A percentile compares a stretch with the other conserved stretches of the same genome.
phyloP scores from a whole-genome alignment of 2,113 vertebrate genomes.

The Tachysurus fulvidraco region DNA sequence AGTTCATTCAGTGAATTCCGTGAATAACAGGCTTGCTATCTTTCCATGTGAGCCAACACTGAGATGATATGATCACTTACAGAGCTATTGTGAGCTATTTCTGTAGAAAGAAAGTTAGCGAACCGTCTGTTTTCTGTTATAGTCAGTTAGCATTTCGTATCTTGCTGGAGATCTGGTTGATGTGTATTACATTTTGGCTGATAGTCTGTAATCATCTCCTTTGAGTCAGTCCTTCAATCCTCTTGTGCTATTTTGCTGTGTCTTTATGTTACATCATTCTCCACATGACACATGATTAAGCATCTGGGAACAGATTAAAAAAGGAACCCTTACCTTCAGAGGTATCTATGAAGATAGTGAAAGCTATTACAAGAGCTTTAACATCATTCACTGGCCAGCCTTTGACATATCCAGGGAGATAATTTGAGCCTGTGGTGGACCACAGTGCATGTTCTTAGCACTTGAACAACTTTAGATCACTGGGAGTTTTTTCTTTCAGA shows the following conservation, averaged over 20 bases:
- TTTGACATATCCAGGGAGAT: slow-evolving; percentile 53
- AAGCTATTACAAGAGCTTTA: neutral
- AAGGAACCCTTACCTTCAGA: slow-evolving; percentile 62
- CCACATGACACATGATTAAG: slow-evolving; percentile 71
- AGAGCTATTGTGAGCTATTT: slow-evolving; percentile 54
- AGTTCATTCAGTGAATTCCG: neutral
- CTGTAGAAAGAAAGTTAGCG: slow-evolving; percentile 61
- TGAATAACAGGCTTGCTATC: slow-evolving; percentile 37
- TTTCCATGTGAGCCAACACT: slow-evolving; percentile 59
- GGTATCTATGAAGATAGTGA: neutral
- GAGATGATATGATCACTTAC: slow-evolving; percentile 66
- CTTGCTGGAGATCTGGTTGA: slow-evolving; percentile 71
- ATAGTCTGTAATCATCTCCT: slow-evolving; percentile 76
- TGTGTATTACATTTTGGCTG: slow-evolving; percentile 74
- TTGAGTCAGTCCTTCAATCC: slow-evolving; percentile 67
- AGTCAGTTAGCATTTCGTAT: slow-evolving; percentile 70
- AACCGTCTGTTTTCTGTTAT: slow-evolving; percentile 67
- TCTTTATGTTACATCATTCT: slow-evolving; percentile 76
- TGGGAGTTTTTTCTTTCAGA: slow-evolving; percentile 59
- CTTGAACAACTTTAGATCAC: slow-evolving; percentile 41
- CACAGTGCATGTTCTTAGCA: slow-evolving; percentile 45
- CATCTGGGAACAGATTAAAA: slow-evolving; percentile 62
- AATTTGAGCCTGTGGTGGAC: slow-evolving; percentile 57
- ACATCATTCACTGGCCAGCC: slow-evolving; percentile 58
- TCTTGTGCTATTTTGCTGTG: slow-evolving; percentile 67